These are phyloP conservation scores for Melopsittacus undulatus DNA, from an alignment of 2,797 vertebrate species.

Conservation along the genomic window DNA sequence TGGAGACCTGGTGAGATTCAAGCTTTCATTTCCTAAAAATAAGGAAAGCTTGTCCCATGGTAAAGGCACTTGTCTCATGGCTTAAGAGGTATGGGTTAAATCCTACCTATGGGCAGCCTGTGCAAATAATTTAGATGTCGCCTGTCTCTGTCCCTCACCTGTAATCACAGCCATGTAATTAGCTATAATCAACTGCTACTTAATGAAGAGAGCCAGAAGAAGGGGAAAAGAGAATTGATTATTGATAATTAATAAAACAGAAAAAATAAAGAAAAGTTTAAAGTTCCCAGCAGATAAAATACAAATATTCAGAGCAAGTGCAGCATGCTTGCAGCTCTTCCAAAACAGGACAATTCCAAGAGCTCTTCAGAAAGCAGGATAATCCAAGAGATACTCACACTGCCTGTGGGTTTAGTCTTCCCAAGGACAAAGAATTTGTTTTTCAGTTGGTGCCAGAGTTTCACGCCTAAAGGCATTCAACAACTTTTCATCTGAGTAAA, in stretches of 20 bases:
- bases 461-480: slow-evolving; percentile 20
- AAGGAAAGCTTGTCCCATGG: not conserved
- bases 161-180: not conserved
- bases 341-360: not conserved
- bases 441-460: not conserved
- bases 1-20: not conserved
- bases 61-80: not conserved
- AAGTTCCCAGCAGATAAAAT: not conserved
- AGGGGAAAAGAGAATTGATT: not conserved
- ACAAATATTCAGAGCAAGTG: not conserved
- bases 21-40: not conserved
- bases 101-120: not conserved
- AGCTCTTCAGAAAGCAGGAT: not conserved
- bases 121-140: not conserved
- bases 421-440: not conserved
- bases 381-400: not conserved
- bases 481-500: slow-evolving; percentile 38
- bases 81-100: not conserved
- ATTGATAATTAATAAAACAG: not conserved
- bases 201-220: not conserved
- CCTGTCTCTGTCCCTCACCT: not conserved
- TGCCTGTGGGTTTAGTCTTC: not conserved
- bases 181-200: not conserved
- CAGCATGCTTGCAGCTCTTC: not conserved
- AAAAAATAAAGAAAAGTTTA: not conserved